Base-by-base conservation (phyloP, 2,888 invertebrate genomes). In the Euproctis similis region DNA sequence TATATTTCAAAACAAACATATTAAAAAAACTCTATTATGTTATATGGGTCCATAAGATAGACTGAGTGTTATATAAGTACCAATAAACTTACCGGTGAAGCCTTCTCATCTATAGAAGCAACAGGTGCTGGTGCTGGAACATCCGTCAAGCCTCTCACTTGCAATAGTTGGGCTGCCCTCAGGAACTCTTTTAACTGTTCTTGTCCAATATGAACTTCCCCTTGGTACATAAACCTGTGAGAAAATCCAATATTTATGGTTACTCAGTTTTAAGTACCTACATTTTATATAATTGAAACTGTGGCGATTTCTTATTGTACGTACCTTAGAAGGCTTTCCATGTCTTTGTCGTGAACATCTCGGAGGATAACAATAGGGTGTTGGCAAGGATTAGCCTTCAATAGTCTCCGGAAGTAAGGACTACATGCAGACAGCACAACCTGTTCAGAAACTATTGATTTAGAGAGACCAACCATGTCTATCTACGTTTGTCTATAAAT, bases 381-480 rank as follows among this genome's bases (percentile, higher is more conserved):
- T 70, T 93, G 92, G 80, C 95, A 95, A 43, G 95, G 95, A 75
- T 95, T 95, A 31, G 94, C 93, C 81, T 95, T 95, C 61, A 95
- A 87, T 55, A 96, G 86, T 65, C 92, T 89, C 59, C 94, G 89
- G 85, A 96, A 96, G 80, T 95, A 96, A 24, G 95, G 95, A 77
- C 95, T 95, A 87, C 96, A 96, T 41, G 96, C 96, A 46, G 95
- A 95, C 45, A 96, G 87, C 54, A 96, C 96, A 56, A 84, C 82
- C 82, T 82, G 31, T 8, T 28, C 28, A 38, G 2, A 22, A 13
- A 27, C 3, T 7, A 2, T 2, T 14, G 9, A 17, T 4, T 13
- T 14, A n/a, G n/a, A n/a, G n/a, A n/a, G n/a, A n/a, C n/a, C n/a
- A n/a, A n/a, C n/a, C n/a, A n/a, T n/a, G n/a, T n/a, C n/a, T n/a